Evolutionary conservation across 1,140 invertebrate genomes (phyloP), one percentile per base, ranked within the genome.

Genomic region (Notospermus geniculatus): DNA sequence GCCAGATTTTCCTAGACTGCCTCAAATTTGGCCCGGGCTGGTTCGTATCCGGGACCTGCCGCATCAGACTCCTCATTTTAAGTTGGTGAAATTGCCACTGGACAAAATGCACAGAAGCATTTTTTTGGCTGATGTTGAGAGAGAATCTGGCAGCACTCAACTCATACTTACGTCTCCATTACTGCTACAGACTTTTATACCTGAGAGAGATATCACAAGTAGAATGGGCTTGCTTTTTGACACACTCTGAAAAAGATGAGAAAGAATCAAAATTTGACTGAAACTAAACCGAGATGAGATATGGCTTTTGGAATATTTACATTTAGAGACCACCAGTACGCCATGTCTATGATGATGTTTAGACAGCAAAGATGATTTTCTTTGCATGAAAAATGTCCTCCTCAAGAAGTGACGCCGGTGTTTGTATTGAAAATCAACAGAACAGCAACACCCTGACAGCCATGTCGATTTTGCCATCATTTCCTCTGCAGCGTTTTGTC

Each of bases 121-220:
- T 13, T 11, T 43, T 43, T 43, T 43, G 11, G 11, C 39, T 43
- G 11, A 43, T 13, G 11, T 43, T 19, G 11, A 43, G 11, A 13
- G 11, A 43, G 19, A 43, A 13, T 43, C 11, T 43, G 39, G 39
- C 19, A 50, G 19, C 5, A 50, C 4, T 23, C 5, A 32, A 61
- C 15, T n/a, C 28, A 19, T 39, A 80, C 80, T 85, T 82, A 91
- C 89, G 86, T 90, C 88, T 79, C 88, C 88, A 83, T 89, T 86
- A 77, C 88, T 86, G 79, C 88, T 89, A 86, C 89, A 90, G 84
- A 91, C 87, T 86, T 90, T 90, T 72, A 91, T 87, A 60, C 89
- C 90, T 39, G 87, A 84, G 29, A 90, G 82, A 27, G 89, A 89
- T 62, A 91, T 87, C 66, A 89, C 86, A 65, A 91, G 79, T 17